Conservation (phyloP, 2,888 invertebrate genomes). For the Dolichopus griseipennis region DNA sequence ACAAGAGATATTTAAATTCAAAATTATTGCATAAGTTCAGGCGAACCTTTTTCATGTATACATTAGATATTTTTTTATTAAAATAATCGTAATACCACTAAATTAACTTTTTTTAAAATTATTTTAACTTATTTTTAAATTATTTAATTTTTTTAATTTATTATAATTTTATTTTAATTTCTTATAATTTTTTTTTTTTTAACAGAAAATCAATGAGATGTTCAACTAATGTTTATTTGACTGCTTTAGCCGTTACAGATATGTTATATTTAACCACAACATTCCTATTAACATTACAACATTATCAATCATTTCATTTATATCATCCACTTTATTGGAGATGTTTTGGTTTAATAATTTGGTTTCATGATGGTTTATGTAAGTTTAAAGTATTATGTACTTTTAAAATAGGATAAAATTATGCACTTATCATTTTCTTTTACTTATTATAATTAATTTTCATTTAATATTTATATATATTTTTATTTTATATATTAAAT, state of each 20-base stretch:
- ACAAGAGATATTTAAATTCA: too few relatives aligned
- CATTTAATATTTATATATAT: not conserved
- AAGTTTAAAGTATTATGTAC: too few relatives aligned
- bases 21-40: too few relatives aligned
- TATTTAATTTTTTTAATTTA: too few relatives aligned
- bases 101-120: too few relatives aligned
- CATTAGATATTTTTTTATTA: too few relatives aligned
- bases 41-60: too few relatives aligned
- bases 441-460: not conserved
- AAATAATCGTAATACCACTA: too few relatives aligned
- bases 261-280: slow-evolving; percentile 58
- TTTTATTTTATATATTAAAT: not conserved
- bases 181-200: too few relatives aligned
- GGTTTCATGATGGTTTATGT: slow-evolving; percentile 60
- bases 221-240: slow-evolving; percentile 65
- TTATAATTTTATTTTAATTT: too few relatives aligned
- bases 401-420: not conserved
- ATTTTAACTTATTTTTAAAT: too few relatives aligned
- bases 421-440: not conserved
- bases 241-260: slow-evolving; percentile 63
- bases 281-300: slow-evolving; percentile 53
- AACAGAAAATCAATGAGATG: slow-evolving; percentile 58
- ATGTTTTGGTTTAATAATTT: slow-evolving; percentile 51
- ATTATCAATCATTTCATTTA: slow-evolving; percentile 49
- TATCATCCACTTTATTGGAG: slow-evolving; percentile 51